phyloP scores from a whole-genome alignment of 1,140 invertebrate species.

The Paracyclopina nana region DNA sequence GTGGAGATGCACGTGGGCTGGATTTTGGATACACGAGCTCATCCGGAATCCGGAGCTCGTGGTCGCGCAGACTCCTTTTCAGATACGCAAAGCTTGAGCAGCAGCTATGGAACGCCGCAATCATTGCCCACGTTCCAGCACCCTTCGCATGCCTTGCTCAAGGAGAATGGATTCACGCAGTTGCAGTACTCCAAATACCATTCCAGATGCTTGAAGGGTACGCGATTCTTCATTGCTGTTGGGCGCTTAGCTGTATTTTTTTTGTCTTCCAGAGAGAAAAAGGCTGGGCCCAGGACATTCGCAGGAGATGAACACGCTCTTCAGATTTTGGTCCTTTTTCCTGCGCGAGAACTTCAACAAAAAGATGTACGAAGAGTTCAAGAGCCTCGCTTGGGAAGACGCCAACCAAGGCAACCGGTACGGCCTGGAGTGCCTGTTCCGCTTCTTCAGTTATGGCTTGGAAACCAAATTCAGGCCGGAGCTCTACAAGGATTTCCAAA shows the following conservation, averaged over 20 bases:
- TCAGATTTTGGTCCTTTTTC: constrained; percentile 99
- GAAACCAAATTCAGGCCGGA: constrained; percentile 83
- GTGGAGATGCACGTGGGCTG: constrained; percentile 84
- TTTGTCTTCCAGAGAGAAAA: constrained; percentile 48
- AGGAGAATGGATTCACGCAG: constrained; percentile 93
- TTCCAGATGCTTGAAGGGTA: constrained; percentile 75
- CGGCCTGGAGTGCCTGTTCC: constrained; percentile 82
- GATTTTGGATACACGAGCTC: constrained; percentile 76
- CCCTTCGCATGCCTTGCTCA: constrained; percentile 80
- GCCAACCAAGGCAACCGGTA: constrained; percentile 67
- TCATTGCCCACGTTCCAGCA: constrained; percentile 80
- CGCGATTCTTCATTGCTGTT: constrained; percentile 17
- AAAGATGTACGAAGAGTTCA: constrained; percentile 96
- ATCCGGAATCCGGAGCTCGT: constrained; percentile 29
- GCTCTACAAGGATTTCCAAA: constrained; percentile 85
- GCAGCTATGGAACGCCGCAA: constrained; percentile 31
- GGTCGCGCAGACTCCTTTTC: neutral
- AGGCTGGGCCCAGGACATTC: constrained; percentile 75
- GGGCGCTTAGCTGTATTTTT: neutral
- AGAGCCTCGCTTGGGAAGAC: constrained; percentile 71
- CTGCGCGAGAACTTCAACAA: constrained; percentile 92
- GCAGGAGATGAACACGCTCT: constrained; percentile 91
- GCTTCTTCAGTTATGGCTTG: constrained; percentile 95
- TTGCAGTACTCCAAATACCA: constrained; percentile 89
- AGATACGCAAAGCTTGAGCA: constrained; percentile 6